phyloP scores from a whole-genome alignment of 2,113 vertebrate genomes.

The Crotalus viridis region DNA sequence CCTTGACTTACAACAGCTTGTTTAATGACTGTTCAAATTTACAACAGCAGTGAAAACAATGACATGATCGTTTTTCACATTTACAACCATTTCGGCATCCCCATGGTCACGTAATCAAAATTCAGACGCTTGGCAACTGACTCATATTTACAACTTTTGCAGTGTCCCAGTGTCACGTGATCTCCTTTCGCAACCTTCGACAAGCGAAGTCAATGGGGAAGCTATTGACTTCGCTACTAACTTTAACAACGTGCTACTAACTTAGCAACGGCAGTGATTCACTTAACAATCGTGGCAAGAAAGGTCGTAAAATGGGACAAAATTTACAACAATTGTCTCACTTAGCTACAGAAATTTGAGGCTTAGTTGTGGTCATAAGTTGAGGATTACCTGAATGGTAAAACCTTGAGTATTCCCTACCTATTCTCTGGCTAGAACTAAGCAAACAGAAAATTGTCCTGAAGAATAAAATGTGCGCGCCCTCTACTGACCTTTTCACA shows the following conservation, averaged over 20 bases:
- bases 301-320: neutral
- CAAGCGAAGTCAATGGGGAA: neutral
- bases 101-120: neutral
- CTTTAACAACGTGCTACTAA: neutral
- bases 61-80: no score
- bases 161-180: neutral
- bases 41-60: no score
- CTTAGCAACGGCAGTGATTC: neutral
- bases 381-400: neutral
- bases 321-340: neutral
- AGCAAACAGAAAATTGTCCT: neutral
- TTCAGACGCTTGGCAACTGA: neutral
- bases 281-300: neutral
- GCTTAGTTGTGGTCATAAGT: neutral
- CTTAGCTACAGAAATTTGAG: neutral
- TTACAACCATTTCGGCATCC: no score
- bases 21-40: no score
- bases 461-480: constrained; percentile 52
- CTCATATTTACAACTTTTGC: neutral
- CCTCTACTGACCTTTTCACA: constrained; percentile 49
- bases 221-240: no score
- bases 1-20: no score
- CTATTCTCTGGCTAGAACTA: neutral
- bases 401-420: neutral
- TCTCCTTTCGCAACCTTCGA: neutral